Conservation (phyloP, 2,113 vertebrate species). For the Chaetorhynchus papuensis region DNA sequence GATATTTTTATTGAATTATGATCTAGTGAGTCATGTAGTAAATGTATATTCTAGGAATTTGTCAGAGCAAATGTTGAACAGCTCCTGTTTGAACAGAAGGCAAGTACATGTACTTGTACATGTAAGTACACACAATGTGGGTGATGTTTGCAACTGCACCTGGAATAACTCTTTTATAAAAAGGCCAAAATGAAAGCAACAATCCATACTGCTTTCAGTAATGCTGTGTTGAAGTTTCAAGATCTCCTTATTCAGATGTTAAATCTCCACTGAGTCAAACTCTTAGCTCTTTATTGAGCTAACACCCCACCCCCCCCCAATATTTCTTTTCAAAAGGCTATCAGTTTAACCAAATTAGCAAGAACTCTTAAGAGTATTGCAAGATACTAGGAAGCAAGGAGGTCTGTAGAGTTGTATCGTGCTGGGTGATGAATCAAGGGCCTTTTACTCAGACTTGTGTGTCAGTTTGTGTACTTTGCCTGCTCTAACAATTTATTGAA, state of each 20-base stretch:
- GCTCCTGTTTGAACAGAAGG: not conserved
- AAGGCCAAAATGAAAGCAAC: not conserved
- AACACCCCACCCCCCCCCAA: rapidly evolving
- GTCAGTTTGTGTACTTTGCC: constrained; percentile 20
- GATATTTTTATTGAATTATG: not conserved
- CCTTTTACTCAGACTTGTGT: not conserved
- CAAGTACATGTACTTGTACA: not conserved
- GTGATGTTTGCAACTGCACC: not conserved
- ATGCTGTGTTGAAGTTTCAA: not conserved
- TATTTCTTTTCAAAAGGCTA: not conserved
- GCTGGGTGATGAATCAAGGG: not conserved
- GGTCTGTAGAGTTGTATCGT: not conserved
- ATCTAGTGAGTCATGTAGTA: not conserved
- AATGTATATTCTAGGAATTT: not conserved
- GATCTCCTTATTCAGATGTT: not conserved
- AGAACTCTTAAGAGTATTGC: not conserved
- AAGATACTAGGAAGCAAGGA: not conserved
- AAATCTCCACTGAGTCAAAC: not conserved
- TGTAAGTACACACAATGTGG: not conserved
- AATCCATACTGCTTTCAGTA: not conserved
- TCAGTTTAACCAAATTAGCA: not conserved
- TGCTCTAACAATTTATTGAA: not conserved
- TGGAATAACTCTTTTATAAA: not conserved
- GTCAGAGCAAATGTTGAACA: not conserved
- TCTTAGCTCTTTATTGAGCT: not conserved